Evolutionary conservation across 2,797 vertebrate species (phyloP).

Genomic region (Phrynocephalus forsythii): DNA sequence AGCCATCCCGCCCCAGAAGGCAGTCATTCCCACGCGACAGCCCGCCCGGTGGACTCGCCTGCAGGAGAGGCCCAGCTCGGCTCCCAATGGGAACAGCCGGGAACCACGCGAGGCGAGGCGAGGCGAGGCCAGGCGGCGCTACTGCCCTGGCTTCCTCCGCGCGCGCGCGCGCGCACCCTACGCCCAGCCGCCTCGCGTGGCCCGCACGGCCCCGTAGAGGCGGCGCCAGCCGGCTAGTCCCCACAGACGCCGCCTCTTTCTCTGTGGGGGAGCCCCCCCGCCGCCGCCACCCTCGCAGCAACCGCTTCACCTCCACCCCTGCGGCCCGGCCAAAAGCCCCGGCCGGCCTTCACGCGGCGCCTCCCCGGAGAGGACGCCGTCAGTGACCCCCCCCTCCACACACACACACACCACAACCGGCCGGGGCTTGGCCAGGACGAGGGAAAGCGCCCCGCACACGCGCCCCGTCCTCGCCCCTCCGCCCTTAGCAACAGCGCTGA

Average conservation of each 20-base stretch:
- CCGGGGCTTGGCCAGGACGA: conserved; percentile 40
- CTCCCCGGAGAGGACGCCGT: conserved; percentile 20
- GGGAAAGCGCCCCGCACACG: background rate
- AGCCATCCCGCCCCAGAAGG: conserved; percentile 20
- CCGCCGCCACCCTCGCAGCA: background rate
- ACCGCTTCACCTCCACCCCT: conserved; percentile 4
- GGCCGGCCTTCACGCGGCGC: conserved; percentile 17
- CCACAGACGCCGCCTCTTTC: background rate
- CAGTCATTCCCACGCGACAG: background rate
- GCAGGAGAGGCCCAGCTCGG: conserved; percentile 15
- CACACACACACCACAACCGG: background rate
- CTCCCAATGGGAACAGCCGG: conserved; percentile 5
- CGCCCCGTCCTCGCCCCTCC: conserved; percentile 56
- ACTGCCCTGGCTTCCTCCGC: background rate
- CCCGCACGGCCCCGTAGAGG: background rate
- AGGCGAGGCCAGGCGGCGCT: background rate
- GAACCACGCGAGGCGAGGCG: conserved; percentile 7
- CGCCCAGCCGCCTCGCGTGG: conserved; percentile 1
- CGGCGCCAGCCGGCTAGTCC: conserved; percentile 21
- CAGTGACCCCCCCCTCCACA: background rate
- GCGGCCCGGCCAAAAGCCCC: conserved; percentile 35
- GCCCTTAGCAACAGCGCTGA: conserved; percentile 85
- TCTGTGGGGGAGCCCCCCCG: background rate
- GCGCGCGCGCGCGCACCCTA: background rate
- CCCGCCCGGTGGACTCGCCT: background rate